Conservation (phyloP, 2,797 vertebrate genomes). For the Acipenser transmontanus region DNA sequence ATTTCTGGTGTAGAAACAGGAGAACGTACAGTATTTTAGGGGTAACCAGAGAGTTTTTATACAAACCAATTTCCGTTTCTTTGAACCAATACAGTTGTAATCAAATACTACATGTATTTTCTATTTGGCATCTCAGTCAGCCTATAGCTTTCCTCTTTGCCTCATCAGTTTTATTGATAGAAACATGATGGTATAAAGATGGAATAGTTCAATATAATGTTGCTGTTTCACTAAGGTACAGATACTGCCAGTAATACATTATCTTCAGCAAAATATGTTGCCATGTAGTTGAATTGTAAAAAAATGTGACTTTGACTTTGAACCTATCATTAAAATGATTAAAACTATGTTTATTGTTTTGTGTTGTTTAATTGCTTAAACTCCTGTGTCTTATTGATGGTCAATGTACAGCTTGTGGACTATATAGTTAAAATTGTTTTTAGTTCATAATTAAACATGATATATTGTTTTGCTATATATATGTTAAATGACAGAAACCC, state of each 20-base stretch:
- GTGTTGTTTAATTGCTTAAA: slow-evolving; percentile 10
- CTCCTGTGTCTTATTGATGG: neutral
- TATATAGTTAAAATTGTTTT: slow-evolving; percentile 9
- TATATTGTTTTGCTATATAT: too few species aligned
- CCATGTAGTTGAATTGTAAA: slow-evolving; percentile 16
- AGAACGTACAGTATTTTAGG: too few species aligned
- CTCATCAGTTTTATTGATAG: slow-evolving; percentile 22
- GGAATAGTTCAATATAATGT: slow-evolving; percentile 21
- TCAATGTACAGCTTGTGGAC: neutral
- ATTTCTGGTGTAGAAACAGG: too few species aligned
- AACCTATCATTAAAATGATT: slow-evolving; percentile 13
- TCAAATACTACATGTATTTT: slow-evolving; percentile 9
- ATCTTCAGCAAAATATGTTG: slow-evolving; percentile 4
- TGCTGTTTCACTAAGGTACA: slow-evolving; percentile 12
- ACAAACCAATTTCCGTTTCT: slow-evolving; percentile 6
- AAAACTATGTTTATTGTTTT: slow-evolving; percentile 11
- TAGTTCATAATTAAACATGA: neutral
- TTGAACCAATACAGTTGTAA: slow-evolving; percentile 3
- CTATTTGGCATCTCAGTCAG: slow-evolving; percentile 13
- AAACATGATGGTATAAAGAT: slow-evolving; percentile 14
- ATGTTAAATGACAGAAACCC: too few species aligned
- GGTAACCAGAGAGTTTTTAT: neutral
- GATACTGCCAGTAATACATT: slow-evolving; percentile 15
- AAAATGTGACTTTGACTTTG: slow-evolving; percentile 9
- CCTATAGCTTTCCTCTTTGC: slow-evolving; percentile 9